Evolutionary conservation across 2,888 invertebrate species (phyloP).

Genomic region (Polyploca ridens): DNA sequence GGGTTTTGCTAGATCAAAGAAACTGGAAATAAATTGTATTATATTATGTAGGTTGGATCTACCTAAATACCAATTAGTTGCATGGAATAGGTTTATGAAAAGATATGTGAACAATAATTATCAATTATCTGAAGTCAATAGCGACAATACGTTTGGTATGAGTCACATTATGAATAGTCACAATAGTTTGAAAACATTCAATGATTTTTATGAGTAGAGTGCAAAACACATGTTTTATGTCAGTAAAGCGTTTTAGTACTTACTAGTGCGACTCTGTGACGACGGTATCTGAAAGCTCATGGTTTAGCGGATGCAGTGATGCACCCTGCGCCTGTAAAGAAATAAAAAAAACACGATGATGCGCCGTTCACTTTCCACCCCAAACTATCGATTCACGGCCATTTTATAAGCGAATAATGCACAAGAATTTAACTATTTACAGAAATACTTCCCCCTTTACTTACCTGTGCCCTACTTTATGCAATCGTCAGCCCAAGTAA

Average conservation of each 20-base stretch:
- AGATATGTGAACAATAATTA: background rate
- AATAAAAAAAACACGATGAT: conserved; percentile 57
- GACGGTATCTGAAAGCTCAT: conserved; percentile 95
- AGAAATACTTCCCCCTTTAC: conserved; percentile 44
- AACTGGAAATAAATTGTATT: background rate
- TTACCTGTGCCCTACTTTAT: conserved; percentile 42
- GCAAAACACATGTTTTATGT: background rate
- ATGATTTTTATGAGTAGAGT: background rate
- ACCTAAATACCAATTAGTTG: background rate
- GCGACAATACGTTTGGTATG: conserved; percentile 49
- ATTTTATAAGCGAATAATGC: conserved; percentile 24
- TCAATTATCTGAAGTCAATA: conserved; percentile 3
- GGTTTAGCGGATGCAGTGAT: conserved; percentile 86
- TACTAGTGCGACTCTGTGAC: conserved; percentile 92
- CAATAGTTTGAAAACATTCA: conserved; percentile 16
- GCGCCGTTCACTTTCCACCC: conserved; percentile 51
- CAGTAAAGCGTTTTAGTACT: conserved; percentile 69
- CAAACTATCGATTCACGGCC: conserved; percentile 55
- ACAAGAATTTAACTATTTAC: conserved; percentile 21
- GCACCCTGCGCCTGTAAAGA: conserved; percentile 86
- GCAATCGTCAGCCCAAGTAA: conserved; percentile 47
- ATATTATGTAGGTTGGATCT: background rate
- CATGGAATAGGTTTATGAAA: background rate
- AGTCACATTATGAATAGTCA: conserved; percentile 47
- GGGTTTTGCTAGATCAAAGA: conserved; percentile 3